Base-by-base conservation (phyloP, 1,140 invertebrate species). In the Mesaphorura yosii region DNA sequence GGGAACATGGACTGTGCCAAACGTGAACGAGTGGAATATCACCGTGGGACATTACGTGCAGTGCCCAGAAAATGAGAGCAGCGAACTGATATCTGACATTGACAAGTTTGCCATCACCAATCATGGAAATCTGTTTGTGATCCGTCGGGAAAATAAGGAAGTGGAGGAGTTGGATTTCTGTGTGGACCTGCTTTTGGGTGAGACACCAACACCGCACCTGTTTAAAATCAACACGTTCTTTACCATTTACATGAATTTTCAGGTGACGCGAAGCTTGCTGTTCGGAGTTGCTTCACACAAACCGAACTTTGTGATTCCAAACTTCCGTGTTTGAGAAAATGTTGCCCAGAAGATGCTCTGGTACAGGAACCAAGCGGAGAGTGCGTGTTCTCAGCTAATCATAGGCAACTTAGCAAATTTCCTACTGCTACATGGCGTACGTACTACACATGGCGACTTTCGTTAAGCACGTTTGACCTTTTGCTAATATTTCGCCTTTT, bases 291-390 rank as follows among this genome's bases (percentile, higher is more conserved):
- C 20, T 62, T 62, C 31, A 31, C 44, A 3, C 38, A 40, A 29
- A 27, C 54, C 26, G 54, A 62, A 19, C 28, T 62, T 4, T 56
- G 57, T 34, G 47, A 34, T 15, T 38, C 39, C 17, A 20, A 23
- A 25, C n/a, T n/a, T n/a, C 34, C 52, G 4, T 59, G 58, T 22
- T 25, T 62, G 19, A 28, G 60, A 25, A 62, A 62, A 46, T 62
- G 60, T 41, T 62, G 60, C 48, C 60, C 55, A 20, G 42, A 54
- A 38, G 54, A 38, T 23, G 34, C 52, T 14, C 28, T 59, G 15
- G 53, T 59, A 3, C 52, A 55, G 17, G 57, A 59, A 28, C 28
- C 46, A 26, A 41, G 4, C 19, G 37, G 29, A 29, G n/a, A 48
- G 7, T 55, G 53, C 28, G 15, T 40, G 23, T 41, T 2, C n/a